A percentile compares a stretch with the other conserved stretches of the same genome.
Conservation (phyloP, 2,888 invertebrate species). For the Palloptera scutellata region DNA sequence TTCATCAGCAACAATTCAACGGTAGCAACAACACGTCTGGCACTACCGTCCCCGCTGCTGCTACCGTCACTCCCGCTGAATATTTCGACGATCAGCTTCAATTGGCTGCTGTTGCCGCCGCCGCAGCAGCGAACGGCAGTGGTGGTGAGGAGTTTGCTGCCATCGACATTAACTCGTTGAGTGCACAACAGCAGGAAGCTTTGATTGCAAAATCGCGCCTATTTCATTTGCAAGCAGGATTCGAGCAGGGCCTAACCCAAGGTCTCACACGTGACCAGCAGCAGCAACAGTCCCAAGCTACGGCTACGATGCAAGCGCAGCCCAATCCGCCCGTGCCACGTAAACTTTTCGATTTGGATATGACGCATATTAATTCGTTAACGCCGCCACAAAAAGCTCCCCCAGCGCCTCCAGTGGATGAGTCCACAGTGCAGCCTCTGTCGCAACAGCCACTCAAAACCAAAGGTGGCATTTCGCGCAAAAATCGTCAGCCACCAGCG, state of each 20-base stretch:
- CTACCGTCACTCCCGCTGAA: slow-evolving; percentile 48
- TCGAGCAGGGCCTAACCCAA: slow-evolving; percentile 58
- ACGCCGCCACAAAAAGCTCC: slow-evolving; percentile 56
- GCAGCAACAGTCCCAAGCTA: slow-evolving; percentile 36
- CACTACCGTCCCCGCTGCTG: slow-evolving; percentile 41
- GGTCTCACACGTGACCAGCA: slow-evolving; percentile 44
- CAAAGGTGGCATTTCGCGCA: slow-evolving; percentile 51
- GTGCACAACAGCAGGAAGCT: slow-evolving; percentile 63
- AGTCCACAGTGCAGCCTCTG: slow-evolving; percentile 33
- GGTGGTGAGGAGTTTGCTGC: slow-evolving; percentile 57
- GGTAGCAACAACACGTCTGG: slow-evolving; percentile 18
- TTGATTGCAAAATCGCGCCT: slow-evolving; percentile 63
- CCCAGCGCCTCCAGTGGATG: slow-evolving; percentile 54
- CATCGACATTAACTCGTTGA: slow-evolving; percentile 61
- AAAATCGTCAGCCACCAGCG: slow-evolving; percentile 59
- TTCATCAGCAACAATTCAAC: slow-evolving; percentile 59
- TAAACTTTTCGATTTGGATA: slow-evolving; percentile 56
- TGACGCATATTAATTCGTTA: slow-evolving; percentile 57
- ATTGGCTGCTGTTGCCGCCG: slow-evolving; percentile 44
- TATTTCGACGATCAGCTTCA: slow-evolving; percentile 60
- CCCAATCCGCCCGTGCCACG: slow-evolving; percentile 48
- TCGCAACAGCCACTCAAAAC: slow-evolving; percentile 42
- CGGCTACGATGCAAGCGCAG: slow-evolving; percentile 32
- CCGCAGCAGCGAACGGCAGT: slow-evolving; percentile 30
- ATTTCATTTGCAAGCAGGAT: slow-evolving; percentile 63